Evolutionary conservation across 2,113 vertebrate species (phyloP), one percentile per base, ranked within the genome.

Genomic region (Formicarius rufipectus): DNA sequence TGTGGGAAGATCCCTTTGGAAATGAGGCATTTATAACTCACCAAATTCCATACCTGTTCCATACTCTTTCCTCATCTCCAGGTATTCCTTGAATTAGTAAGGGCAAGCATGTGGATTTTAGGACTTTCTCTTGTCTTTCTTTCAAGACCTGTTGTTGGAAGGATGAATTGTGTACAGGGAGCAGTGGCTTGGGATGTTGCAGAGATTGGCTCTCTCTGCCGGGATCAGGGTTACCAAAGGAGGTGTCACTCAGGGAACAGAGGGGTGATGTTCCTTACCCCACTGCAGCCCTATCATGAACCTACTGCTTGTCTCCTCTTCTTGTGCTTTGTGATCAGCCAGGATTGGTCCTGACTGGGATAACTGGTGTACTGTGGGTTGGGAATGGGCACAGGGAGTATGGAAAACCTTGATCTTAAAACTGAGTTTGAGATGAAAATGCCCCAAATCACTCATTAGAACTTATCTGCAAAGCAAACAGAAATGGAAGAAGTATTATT

Each of bases 101-200:
- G 28, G 17, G 3, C 40, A 56, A 6, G 19, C 45, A 49, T 45
- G n/a, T 60, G 28, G 44, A 7, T 77, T 84, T 73, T 24, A 39
- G 31, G 9, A 15, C 59, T 60, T 68, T 23, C 23, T 60, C 10
- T 4, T 47, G 24, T 31, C 50, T 73, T 62, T 86, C 50, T n/a
- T 0, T 64, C 40, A 6, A 69, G n/a, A 44, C 16, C 12, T 3
- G 0, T 35, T 0, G 0, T 52, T 63, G 50, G 62, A 71, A 88
- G 47, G 45, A 13, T 68, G 52, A 80, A 10, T 69, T 39, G 7
- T 4, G n/a, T 1, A 0, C 33, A 25, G 23, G 33, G n/a, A 59
- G 4, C 13, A 11, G 31, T 12, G 14, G 35, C 59, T 50, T 27
- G 7, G 50, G 73, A 2, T 60, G 3, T 58, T 31, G 4, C 10